These are phyloP conservation scores for Pseudomyrmex dendroicus DNA, from an alignment of 1,140 invertebrate genomes.

Conservation along the genomic window DNA sequence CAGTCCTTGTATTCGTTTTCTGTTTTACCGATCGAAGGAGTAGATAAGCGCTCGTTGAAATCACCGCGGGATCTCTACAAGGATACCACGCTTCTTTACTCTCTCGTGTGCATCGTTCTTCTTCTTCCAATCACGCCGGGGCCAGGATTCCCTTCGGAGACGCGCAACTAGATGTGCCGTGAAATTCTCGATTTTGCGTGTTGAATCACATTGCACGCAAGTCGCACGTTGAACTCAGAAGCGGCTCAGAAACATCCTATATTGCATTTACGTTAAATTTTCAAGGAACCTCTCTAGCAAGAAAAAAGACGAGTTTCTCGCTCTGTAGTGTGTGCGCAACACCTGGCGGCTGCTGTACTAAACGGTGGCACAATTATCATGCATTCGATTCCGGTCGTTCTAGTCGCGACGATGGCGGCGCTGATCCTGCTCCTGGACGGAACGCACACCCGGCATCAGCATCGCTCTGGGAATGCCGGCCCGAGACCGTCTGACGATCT, in stretches of 20 bases:
- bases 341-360: constrained; percentile 60
- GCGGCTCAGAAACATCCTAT: too few relatives aligned
- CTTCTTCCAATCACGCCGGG: too few relatives aligned
- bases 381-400: constrained; percentile 77
- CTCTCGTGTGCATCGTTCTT: too few relatives aligned
- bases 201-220: too few relatives aligned
- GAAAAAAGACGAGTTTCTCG: too few relatives aligned
- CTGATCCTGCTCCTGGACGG: constrained; percentile 69
- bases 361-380: constrained; percentile 75
- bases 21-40: constrained; percentile 41
- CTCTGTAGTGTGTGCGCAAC: constrained; percentile 40
- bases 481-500: constrained; percentile 87
- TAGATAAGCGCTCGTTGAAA: constrained; percentile 46
- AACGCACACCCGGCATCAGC: constrained; percentile 77
- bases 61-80: constrained; percentile 2
- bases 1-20: constrained; percentile 24
- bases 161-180: too few relatives aligned
- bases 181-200: too few relatives aligned
- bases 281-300: too few relatives aligned
- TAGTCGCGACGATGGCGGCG: constrained; percentile 71
- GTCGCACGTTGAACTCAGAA: too few relatives aligned
- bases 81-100: too few relatives aligned
- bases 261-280: too few relatives aligned
- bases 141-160: too few relatives aligned
- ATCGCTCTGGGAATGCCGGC: constrained; percentile 76